Evolutionary conservation across 1,140 invertebrate genomes (phyloP), one percentile per base, ranked within the genome.

Genomic region (Drosophila quadrilineata): DNA sequence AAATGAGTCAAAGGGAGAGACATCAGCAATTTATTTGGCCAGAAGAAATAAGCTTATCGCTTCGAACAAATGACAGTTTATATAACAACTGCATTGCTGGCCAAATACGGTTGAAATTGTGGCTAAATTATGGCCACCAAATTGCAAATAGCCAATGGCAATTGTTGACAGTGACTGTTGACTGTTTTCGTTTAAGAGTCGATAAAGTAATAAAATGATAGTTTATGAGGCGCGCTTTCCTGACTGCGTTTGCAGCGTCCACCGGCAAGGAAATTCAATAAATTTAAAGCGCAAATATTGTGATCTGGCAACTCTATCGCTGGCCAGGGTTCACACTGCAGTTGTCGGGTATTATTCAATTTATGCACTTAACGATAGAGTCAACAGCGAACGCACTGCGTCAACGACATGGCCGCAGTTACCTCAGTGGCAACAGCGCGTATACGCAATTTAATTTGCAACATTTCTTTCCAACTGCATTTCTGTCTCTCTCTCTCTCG

Each of bases 321-420:
- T 14, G 29, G 56, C 12, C 45, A 40, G 48, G 38, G 50, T 58
- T 73, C 59, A 65, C 59, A 60, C 36, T 41, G 29, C 45, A 74
- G 56, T 38, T 22, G 60, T 31, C 38, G 24, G 35, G 48, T 70
- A 59, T 74, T 79, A 77, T 79, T 84, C 48, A 82, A 82, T 82
- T 82, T 82, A 82, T 84, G 77, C 77, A 76, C 77, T 84, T 67
- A 84, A 69, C 64, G 77, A 76, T 76, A 82, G 64, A 70, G 77
- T 63, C 64, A 60, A 41, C 64, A 66, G n/a, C n/a, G n/a, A n/a
- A n/a, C 41, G 45, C 43, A 31, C 22, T 0, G 40, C 26, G 53
- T 14, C 38, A n/a, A n/a, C n/a, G 31, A 24, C 14, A 56, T 41
- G 19, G 54, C 29, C 38, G 14, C 48, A 71, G 31, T 49, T 22